Percentiles rank a stretch among this genome's conserved stretches.
These are phyloP conservation scores for Deroplatys truncata DNA, from an alignment of 2,888 invertebrate genomes.

Conservation along the genomic window DNA sequence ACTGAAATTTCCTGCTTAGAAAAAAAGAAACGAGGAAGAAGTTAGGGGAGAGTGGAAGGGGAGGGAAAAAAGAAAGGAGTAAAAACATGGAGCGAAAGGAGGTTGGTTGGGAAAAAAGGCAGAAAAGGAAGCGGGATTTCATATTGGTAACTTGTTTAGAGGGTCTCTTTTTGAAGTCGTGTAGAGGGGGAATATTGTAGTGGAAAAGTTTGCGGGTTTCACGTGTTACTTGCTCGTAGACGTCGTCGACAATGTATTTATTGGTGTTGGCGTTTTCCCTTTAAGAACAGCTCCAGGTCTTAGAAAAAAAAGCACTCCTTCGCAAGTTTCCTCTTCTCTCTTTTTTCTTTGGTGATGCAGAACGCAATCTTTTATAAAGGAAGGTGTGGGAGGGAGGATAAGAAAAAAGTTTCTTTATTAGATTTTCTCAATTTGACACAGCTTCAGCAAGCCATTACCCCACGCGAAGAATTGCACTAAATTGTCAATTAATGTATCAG, in stretches of 20 bases:
- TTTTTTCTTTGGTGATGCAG: conserved; percentile 6
- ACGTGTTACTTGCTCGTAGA: background rate
- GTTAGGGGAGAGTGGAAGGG: background rate
- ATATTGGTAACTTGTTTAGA: conserved; percentile 33
- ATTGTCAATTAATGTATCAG: conserved; percentile 39
- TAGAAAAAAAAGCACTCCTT: background rate
- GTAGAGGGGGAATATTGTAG: background rate
- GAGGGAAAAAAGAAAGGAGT: background rate
- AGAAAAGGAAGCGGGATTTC: conserved; percentile 18
- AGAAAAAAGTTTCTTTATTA: conserved; percentile 32
- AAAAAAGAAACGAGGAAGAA: background rate
- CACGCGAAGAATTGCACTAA: conserved; percentile 33
- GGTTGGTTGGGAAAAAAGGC: conserved; percentile 2
- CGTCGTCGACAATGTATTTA: conserved; percentile 22
- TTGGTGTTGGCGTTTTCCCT: conserved; percentile 27
- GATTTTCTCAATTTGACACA: conserved; percentile 35
- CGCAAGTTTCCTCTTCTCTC: background rate
- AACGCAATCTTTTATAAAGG: conserved; percentile 24
- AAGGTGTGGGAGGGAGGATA: background rate
- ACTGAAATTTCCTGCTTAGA: conserved; percentile 31
- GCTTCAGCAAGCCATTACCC: conserved; percentile 29
- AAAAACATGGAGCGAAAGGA: background rate
- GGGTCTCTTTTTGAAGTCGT: conserved; percentile 30
- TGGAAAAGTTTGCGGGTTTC: background rate
- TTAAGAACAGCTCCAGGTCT: conserved; percentile 4